Conservation (phyloP, 2,888 invertebrate species). For the Neria commutata region DNA sequence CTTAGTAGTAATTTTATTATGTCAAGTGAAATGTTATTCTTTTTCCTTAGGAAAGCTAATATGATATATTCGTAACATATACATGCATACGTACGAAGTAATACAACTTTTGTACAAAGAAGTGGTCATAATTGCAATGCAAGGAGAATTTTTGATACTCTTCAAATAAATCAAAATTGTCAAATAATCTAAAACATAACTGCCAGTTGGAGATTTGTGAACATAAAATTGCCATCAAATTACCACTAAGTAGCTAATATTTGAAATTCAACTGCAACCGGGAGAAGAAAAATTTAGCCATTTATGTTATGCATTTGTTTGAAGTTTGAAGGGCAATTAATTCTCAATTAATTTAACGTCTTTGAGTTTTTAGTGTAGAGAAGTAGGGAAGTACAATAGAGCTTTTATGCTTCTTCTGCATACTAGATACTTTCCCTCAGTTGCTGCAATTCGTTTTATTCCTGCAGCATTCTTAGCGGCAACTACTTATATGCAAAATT, state of each 20-base stretch:
- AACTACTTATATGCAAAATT: conserved; percentile 36
- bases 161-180: neutral
- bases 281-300: no score
- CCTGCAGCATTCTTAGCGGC: no score
- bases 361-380: conserved; percentile 11
- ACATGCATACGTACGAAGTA: neutral
- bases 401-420: no score
- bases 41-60: neutral
- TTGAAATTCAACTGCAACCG: no score
- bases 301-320: no score
- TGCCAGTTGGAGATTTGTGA: neutral
- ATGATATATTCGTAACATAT: neutral
- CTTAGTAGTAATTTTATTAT: neutral
- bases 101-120: neutral
- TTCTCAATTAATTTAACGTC: neutral
- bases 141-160: neutral
- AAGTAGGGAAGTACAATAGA: conserved; percentile 6
- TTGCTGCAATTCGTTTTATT: no score
- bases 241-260: neutral
- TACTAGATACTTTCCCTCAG: neutral
- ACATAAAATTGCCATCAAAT: neutral
- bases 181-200: neutral
- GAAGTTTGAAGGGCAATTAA: neutral
- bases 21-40: neutral
- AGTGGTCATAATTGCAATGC: neutral